phyloP scores from a whole-genome alignment of 1,140 invertebrate genomes.

The Scaptomyza graminum region DNA sequence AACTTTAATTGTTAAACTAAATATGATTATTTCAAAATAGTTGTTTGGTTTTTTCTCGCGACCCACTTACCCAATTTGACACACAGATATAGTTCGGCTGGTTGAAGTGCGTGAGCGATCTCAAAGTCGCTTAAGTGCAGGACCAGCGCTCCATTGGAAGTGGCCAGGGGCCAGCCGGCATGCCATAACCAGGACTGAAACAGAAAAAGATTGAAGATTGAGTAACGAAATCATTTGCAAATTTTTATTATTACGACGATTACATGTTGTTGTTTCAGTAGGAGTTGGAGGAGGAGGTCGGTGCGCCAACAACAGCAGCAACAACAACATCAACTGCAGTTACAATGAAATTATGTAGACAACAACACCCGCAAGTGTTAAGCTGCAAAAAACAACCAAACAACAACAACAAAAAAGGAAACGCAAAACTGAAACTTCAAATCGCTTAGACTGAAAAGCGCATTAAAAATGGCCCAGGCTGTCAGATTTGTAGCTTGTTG shows the following conservation, averaged over 20 bases:
- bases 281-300: too few species aligned
- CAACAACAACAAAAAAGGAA: slow-evolving; percentile 2
- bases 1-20: too few species aligned
- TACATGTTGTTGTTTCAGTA: slow-evolving; percentile 56
- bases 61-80: slow-evolving; percentile 82
- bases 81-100: slow-evolving; percentile 80
- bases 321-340: not conserved
- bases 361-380: slow-evolving; percentile 81
- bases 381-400: slow-evolving; percentile 64
- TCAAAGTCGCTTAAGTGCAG: slow-evolving; percentile 80
- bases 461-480: slow-evolving; percentile 76
- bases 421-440: slow-evolving; percentile 21
- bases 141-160: slow-evolving; percentile 76
- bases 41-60: slow-evolving; percentile 5
- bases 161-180: slow-evolving; percentile 83
- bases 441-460: slow-evolving; percentile 62
- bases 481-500: slow-evolving; percentile 36
- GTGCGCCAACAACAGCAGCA: not conserved
- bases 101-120: slow-evolving; percentile 70
- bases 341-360: slow-evolving; percentile 68
- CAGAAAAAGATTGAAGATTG: slow-evolving; percentile 63
- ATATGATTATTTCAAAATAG: too few species aligned
- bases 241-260: slow-evolving; percentile 80
- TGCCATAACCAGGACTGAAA: slow-evolving; percentile 79
- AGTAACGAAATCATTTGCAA: slow-evolving; percentile 80